phyloP scores from a whole-genome alignment of 1,140 invertebrate species.

The Bombyx mori region DNA sequence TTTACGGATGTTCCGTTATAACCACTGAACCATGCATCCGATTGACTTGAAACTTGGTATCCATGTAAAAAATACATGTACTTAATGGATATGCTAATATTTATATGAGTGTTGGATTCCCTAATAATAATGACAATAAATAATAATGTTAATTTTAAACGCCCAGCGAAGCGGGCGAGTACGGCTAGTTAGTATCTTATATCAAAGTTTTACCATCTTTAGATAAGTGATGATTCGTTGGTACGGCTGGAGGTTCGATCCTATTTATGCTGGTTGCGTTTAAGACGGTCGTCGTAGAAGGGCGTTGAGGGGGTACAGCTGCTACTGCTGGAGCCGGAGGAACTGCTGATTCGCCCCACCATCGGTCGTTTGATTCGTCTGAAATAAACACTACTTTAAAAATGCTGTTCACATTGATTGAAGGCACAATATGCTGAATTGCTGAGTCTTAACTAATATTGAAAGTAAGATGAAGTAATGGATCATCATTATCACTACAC shows the following conservation, averaged over 20 bases:
- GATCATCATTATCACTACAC: background rate
- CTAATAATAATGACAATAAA: no score
- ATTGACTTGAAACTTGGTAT: no score
- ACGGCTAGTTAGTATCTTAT: no score
- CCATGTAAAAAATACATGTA: no score
- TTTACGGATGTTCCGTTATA: no score
- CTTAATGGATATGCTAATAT: no score
- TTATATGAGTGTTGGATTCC: no score
- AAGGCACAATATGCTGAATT: background rate
- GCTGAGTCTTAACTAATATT: background rate
- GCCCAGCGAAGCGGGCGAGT: no score
- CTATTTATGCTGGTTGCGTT: slow-evolving; percentile 32
- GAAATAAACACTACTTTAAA: slow-evolving; percentile 9
- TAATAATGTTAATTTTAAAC: no score
- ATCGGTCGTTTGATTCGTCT: slow-evolving; percentile 61
- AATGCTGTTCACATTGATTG: background rate
- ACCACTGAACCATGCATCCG: no score
- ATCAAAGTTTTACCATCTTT: slow-evolving; percentile 33
- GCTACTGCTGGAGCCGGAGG: slow-evolving; percentile 65
- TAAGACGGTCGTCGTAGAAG: slow-evolving; percentile 33
- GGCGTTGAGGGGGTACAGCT: slow-evolving; percentile 54
- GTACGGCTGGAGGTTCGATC: slow-evolving; percentile 43
- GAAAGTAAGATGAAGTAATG: background rate
- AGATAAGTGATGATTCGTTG: slow-evolving; percentile 43
- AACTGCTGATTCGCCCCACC: slow-evolving; percentile 66